These are phyloP conservation scores for Trichosurus vulpecula DNA, from an alignment of 2,797 vertebrate species.

Conservation along the genomic window DNA sequence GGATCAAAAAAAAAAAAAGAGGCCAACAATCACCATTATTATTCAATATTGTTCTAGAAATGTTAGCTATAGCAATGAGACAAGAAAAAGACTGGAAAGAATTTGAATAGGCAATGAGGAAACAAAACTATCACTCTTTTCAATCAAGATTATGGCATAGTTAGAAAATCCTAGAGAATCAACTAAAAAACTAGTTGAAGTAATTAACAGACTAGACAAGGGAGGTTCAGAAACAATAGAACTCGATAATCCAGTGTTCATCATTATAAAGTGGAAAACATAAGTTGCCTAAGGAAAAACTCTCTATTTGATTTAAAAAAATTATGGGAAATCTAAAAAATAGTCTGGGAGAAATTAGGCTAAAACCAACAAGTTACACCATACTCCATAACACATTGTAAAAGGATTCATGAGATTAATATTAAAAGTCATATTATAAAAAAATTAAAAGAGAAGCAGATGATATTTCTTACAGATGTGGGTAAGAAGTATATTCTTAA, in stretches of 20 bases:
- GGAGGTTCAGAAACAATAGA: too few species aligned
- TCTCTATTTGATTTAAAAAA: neutral
- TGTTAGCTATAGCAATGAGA: neutral
- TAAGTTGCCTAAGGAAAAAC: neutral
- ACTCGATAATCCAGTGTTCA: too few species aligned
- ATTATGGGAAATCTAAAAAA: neutral
- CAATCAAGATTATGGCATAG: neutral
- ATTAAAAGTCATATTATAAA: neutral
- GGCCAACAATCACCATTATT: neutral
- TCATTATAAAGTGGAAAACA: too few species aligned
- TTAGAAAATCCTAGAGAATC: neutral
- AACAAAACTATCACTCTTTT: neutral
- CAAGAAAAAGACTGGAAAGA: neutral
- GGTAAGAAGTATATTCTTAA: neutral
- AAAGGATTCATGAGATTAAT: neutral
- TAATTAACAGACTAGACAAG: too few species aligned
- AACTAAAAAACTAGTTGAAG: neutral
- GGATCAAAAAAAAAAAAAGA: neutral
- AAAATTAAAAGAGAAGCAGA: neutral
- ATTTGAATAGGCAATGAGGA: neutral
- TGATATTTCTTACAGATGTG: neutral
- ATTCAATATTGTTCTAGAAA: neutral
- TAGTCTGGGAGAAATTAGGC: neutral
- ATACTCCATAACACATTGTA: neutral
- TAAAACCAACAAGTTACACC: neutral